Conservation (phyloP, 2,113 vertebrate genomes). For the Phrynosoma platyrhinos region DNA sequence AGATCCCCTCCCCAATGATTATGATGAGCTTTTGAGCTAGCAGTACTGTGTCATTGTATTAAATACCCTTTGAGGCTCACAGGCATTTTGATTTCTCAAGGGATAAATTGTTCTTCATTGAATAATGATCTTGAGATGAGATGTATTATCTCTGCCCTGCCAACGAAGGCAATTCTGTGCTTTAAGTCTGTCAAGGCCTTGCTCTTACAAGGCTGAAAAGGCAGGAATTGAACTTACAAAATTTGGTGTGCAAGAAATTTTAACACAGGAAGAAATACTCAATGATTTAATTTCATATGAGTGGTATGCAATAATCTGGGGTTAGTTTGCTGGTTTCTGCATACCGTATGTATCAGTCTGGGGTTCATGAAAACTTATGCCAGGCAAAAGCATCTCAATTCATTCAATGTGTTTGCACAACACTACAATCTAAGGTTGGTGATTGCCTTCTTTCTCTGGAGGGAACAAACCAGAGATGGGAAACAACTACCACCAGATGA, state of each 20-base stretch:
- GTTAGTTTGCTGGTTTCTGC: background rate
- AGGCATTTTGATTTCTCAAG: constrained; percentile 36
- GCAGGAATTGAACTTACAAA: background rate
- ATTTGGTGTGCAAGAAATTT: constrained; percentile 12
- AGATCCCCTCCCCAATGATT: constrained; percentile 75
- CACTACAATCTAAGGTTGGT: too few relatives aligned
- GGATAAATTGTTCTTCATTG: background rate
- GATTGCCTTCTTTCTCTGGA: background rate
- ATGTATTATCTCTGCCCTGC: constrained; percentile 17
- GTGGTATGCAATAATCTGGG: background rate
- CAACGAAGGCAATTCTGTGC: constrained; percentile 14
- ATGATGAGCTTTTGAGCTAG: constrained; percentile 60
- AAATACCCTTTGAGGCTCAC: constrained; percentile 65
- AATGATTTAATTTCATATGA: background rate
- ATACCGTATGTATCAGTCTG: background rate
- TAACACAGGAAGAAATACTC: background rate
- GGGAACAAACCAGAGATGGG: background rate
- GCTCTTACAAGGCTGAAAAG: constrained; percentile 2
- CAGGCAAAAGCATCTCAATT: background rate
- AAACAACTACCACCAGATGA: background rate
- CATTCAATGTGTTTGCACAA: too few relatives aligned
- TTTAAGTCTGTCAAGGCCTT: background rate
- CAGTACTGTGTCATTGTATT: constrained; percentile 59
- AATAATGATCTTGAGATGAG: constrained; percentile 16
- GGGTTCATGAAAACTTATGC: background rate